These are phyloP conservation scores for Pycnomerus fuliginosus DNA, from an alignment of 2,888 invertebrate species.

Conservation along the genomic window DNA sequence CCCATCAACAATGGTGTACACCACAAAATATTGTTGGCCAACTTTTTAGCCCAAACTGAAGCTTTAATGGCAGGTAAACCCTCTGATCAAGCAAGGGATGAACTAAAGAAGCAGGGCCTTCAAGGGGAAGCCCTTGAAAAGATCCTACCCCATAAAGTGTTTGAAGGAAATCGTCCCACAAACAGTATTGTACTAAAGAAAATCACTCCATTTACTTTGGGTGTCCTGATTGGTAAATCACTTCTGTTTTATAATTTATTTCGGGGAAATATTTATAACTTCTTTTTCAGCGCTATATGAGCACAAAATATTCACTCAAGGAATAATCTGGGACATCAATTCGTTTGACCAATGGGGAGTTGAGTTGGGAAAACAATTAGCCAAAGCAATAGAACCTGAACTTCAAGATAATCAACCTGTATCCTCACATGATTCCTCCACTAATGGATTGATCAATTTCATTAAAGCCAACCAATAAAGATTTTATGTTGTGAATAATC, in stretches of 20 bases:
- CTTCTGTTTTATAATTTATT: not conserved
- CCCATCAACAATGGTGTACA: slow-evolving; percentile 77
- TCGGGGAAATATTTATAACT: not conserved
- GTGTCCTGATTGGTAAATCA: slow-evolving; percentile 81
- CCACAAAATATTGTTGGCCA: slow-evolving; percentile 93
- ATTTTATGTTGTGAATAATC: not conserved
- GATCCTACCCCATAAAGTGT: slow-evolving; percentile 94
- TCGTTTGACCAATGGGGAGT: slow-evolving; percentile 99
- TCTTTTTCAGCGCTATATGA: slow-evolving; percentile 84
- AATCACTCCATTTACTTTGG: slow-evolving; percentile 90
- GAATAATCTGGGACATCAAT: slow-evolving; percentile 98
- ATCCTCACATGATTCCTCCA: slow-evolving; percentile 87
- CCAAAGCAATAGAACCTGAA: slow-evolving; percentile 98
- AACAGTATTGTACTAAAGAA: slow-evolving; percentile 93
- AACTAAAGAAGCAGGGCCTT: slow-evolving; percentile 79
- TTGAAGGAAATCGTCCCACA: slow-evolving; percentile 95
- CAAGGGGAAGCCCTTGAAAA: slow-evolving; percentile 70
- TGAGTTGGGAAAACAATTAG: slow-evolving; percentile 96
- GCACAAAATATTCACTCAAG: slow-evolving; percentile 98
- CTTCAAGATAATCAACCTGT: slow-evolving; percentile 67
- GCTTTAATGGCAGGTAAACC: slow-evolving; percentile 80
- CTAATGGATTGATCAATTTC: slow-evolving; percentile 96
- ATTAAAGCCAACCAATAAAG: slow-evolving; percentile 60
- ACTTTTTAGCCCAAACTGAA: slow-evolving; percentile 98
- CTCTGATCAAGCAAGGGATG: slow-evolving; percentile 66